Evolutionary conservation across 2,113 vertebrate genomes (phyloP), one percentile per base, ranked within the genome.

Genomic region (Scomber scombrus): DNA sequence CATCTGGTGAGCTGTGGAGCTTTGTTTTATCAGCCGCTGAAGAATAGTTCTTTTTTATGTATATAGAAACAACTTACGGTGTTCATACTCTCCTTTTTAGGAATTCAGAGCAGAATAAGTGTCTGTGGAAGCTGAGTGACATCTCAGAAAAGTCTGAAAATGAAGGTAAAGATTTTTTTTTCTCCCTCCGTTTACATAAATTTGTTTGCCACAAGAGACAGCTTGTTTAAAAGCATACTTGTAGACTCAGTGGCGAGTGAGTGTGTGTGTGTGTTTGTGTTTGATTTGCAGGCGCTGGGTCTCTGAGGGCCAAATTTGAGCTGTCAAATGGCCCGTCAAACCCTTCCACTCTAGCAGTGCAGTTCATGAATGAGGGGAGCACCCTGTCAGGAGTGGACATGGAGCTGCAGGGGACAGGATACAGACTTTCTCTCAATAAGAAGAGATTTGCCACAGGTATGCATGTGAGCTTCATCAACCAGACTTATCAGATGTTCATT

Each of bases 101-200:
- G 98, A 98, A 97, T 83, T 85, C 96, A 65, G 98, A 99, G 54
- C 98, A 98, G 92, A 98, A 95, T 92, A 99, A 98, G 92, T 97
- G 96, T 56, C 95, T 96, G 64, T 99, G 98, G 98, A 99, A 98
- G 93, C 92, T 99, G 85, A 95, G 91, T 26, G 95, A 96, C 85
- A 95, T 99, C 95, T 98, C 98, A 14, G 97, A 98, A 80, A 99
- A 98, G 87, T 97, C 97, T 85, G 98, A 99, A 85, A 99, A 98
- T 89, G 97, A 97, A 95, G 98, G 98, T 96, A 95, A 93, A 3
- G 64, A 7, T 1, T 52, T 13, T 11, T 26, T n/a, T 13, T 21
- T 61, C 49, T 26, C 5, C 26, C 31, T 8, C 31, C 31, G 8
- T 23, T 16, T 55, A 46, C 80, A 3, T 3, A 13, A 13, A 40